phyloP scores from a whole-genome alignment of 2,797 vertebrate species.

The Notolabrus celidotus region DNA sequence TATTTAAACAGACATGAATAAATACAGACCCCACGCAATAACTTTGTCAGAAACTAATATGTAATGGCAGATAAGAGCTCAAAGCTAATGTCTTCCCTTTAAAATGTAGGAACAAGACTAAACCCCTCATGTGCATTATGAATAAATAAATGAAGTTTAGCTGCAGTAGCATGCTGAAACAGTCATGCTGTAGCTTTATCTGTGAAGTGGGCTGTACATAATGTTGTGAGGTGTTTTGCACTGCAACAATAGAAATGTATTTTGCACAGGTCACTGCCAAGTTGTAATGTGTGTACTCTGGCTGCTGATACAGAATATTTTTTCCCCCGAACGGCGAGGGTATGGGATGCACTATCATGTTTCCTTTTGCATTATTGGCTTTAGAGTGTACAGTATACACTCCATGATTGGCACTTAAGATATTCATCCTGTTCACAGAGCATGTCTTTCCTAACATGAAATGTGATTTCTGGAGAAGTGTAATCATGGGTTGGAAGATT shows the following conservation, averaged over 20 bases:
- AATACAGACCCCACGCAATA: background rate
- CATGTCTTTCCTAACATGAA: constrained; percentile 76
- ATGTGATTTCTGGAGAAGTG: constrained; percentile 76
- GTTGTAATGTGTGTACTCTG: constrained; percentile 46
- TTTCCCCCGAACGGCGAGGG: constrained; percentile 61
- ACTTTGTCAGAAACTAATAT: background rate
- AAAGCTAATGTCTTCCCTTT: background rate
- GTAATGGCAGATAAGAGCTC: background rate
- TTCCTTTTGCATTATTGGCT: constrained; percentile 70
- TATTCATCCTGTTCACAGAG: constrained; percentile 69
- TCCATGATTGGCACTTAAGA: constrained; percentile 78
- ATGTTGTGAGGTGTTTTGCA: constrained; percentile 36
- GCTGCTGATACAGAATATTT: constrained; percentile 59
- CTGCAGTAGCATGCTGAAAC: constrained; percentile 17
- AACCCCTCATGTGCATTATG: background rate
- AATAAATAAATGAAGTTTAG: constrained; percentile 4
- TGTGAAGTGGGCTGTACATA: constrained; percentile 47
- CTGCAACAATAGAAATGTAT: constrained; percentile 56
- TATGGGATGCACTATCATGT: constrained; percentile 67
- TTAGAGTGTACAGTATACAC: constrained; percentile 64
- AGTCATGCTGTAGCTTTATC: constrained; percentile 37
- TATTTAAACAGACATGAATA: background rate
- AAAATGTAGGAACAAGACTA: background rate
- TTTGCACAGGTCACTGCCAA: constrained; percentile 61
- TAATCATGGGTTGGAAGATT: constrained; percentile 80